Conservation (phyloP, 2,797 vertebrate species). For the Enteromius mattozi region DNA sequence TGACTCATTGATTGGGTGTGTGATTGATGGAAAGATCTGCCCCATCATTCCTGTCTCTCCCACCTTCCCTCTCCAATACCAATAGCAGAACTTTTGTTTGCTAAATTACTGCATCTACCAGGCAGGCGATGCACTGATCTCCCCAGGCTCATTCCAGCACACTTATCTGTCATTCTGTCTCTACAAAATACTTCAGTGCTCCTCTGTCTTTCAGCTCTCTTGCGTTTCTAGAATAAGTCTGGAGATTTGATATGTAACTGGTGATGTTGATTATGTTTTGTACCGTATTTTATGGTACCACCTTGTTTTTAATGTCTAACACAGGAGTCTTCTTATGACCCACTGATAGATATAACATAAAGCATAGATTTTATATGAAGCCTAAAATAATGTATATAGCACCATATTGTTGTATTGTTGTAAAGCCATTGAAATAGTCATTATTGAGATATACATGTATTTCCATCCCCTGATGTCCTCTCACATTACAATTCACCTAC, state of each 20-base stretch:
- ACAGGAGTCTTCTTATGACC: not conserved
- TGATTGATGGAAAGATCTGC: conserved; percentile 49
- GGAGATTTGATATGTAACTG: not conserved
- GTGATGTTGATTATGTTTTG: not conserved
- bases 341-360: not conserved
- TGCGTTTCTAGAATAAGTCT: not conserved
- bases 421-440: not conserved
- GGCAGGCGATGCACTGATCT: conserved; percentile 32
- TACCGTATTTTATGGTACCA: not conserved
- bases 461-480: not conserved
- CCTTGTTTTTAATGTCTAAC: not conserved
- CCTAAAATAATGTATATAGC: not conserved
- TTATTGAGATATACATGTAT: not conserved
- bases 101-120: conserved; percentile 48
- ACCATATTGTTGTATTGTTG: not conserved
- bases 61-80: conserved; percentile 22
- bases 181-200: not conserved
- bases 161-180: conserved; percentile 19
- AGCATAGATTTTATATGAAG: not conserved
- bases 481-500: not conserved
- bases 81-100: conserved; percentile 43
- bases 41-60: conserved; percentile 39
- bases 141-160: conserved; percentile 32
- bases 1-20: conserved; percentile 44
- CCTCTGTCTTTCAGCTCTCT: not conserved